A percentile compares a stretch with the other conserved stretches of the same genome.
These are phyloP conservation scores for Drosophila rufa DNA, from an alignment of 1,140 invertebrate species.

Conservation along the genomic window DNA sequence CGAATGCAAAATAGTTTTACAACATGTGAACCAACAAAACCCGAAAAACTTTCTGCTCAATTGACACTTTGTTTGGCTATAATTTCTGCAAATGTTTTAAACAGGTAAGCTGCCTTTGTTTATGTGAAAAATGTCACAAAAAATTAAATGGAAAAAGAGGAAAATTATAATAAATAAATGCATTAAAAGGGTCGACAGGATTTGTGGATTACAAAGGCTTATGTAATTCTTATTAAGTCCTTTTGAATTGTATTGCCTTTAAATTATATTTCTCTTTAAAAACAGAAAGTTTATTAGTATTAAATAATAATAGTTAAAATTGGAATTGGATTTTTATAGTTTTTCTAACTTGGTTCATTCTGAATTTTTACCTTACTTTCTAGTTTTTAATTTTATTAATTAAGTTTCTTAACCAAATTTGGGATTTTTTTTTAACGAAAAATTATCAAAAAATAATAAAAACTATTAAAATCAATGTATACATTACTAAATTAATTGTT, in stretches of 20 bases:
- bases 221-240: background rate
- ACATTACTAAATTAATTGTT: background rate
- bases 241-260: background rate
- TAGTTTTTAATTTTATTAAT: background rate
- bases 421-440: too few species aligned
- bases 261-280: background rate
- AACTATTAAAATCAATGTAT: too few species aligned
- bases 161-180: background rate
- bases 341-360: background rate
- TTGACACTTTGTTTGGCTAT: conserved; percentile 1
- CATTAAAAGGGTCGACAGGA: too few species aligned
- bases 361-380: background rate
- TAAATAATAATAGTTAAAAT: background rate
- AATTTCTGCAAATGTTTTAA: conserved; percentile 4
- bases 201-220: background rate
- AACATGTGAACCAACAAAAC: background rate
- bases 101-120: background rate
- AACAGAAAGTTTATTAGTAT: background rate
- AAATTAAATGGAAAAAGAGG: background rate
- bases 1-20: conserved; percentile 27
- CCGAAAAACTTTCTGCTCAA: conserved; percentile 15
- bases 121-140: background rate
- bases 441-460: too few species aligned
- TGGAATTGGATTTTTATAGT: too few species aligned
- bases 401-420: too few species aligned